Percentiles rank a stretch among this genome's conserved stretches.
Evolutionary conservation across 2,888 invertebrate genomes (phyloP).

Genomic region (Scaptomyza polygonia): DNA sequence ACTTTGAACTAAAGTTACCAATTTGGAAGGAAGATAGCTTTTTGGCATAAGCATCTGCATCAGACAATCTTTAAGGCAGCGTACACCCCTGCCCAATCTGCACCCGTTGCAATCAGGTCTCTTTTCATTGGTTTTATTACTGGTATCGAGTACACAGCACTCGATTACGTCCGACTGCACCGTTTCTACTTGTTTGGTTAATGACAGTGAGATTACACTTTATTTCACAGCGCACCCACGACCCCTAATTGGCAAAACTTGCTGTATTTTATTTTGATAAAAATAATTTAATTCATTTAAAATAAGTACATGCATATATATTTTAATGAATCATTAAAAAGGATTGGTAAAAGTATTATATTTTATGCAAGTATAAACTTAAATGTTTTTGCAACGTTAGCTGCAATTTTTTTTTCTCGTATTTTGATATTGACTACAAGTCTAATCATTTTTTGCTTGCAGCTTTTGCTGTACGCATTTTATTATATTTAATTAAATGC

Average conservation of each 20-base stretch:
- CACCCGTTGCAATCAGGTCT: too few species aligned
- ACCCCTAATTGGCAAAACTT: background rate
- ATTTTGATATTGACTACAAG: constrained; percentile 43
- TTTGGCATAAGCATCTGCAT: too few species aligned
- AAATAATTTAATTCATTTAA: constrained; percentile 60
- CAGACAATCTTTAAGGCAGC: too few species aligned
- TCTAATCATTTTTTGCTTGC: constrained; percentile 38
- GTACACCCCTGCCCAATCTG: too few species aligned
- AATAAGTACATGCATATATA: constrained; percentile 53
- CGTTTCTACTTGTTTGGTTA: too few species aligned
- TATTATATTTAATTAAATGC: constrained; percentile 51
- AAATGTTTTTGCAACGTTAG: constrained; percentile 35
- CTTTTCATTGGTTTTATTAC: too few species aligned
- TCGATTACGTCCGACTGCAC: too few species aligned
- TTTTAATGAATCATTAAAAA: constrained; percentile 52
- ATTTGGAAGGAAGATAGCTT: too few species aligned
- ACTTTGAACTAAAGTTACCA: too few species aligned
- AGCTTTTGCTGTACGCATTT: constrained; percentile 22
- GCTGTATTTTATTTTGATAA: constrained; percentile 32
- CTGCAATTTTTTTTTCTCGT: constrained; percentile 33
- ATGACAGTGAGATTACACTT: too few species aligned
- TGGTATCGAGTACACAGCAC: too few species aligned
- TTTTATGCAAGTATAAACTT: constrained; percentile 52
- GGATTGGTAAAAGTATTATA: constrained; percentile 48
- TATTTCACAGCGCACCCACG: too few species aligned